Conservation (phyloP, 1,140 invertebrate species). For the Helicoverpa zea region DNA sequence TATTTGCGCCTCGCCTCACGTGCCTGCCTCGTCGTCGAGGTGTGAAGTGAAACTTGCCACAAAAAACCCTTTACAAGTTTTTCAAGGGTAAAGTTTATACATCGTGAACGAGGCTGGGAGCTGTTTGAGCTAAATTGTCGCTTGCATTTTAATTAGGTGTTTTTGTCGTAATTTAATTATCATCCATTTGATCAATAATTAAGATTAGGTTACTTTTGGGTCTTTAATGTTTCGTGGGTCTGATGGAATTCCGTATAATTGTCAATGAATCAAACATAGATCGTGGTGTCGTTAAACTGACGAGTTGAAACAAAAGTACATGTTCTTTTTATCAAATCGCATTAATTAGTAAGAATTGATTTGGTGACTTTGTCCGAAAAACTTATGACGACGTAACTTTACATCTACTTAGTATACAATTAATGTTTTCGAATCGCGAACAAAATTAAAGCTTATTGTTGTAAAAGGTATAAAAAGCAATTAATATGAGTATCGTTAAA, state of each 20-base stretch:
- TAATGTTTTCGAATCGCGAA: neutral
- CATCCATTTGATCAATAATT: too few relatives aligned
- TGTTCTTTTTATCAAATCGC: too few relatives aligned
- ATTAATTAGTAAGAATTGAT: too few relatives aligned
- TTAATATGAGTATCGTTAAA: conserved; percentile 17
- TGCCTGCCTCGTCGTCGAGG: conserved; percentile 50
- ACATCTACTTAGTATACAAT: too few relatives aligned
- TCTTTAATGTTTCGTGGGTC: too few relatives aligned
- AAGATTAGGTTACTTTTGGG: too few relatives aligned
- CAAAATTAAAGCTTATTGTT: neutral
- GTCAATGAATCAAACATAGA: too few relatives aligned
- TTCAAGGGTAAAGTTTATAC: conserved; percentile 59
- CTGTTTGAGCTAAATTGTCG: neutral
- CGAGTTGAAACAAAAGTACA: too few relatives aligned
- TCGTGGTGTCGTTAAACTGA: too few relatives aligned
- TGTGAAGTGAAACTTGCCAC: conserved; percentile 52
- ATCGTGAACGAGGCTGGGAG: conserved; percentile 30
- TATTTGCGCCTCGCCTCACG: conserved; percentile 56
- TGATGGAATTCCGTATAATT: too few relatives aligned
- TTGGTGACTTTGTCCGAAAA: too few relatives aligned
- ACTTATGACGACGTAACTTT: too few relatives aligned
- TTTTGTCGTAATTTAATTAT: neutral
- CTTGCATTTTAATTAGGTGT: neutral
- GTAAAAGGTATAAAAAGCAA: neutral
- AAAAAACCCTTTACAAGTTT: conserved; percentile 57